Conservation (phyloP, 2,797 vertebrate genomes). For the Xerus rutilus region DNA sequence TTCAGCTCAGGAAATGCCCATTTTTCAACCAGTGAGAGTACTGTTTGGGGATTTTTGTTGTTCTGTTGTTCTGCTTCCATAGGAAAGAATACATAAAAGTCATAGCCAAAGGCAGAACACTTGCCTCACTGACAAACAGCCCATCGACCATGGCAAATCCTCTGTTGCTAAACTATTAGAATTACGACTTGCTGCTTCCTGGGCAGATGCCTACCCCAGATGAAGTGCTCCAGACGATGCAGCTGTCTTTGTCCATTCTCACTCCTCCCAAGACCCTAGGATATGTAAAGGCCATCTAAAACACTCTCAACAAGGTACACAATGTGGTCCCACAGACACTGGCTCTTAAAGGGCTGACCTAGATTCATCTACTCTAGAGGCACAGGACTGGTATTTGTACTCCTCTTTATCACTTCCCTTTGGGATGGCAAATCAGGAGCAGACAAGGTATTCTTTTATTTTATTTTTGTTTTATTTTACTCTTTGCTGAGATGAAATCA, state of each 20-base stretch:
- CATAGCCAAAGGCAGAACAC: conserved; percentile 66
- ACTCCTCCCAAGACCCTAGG: neutral
- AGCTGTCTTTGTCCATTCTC: neutral
- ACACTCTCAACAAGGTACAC: neutral
- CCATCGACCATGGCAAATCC: conserved; percentile 59
- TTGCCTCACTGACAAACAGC: conserved; percentile 59
- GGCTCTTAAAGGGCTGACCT: neutral
- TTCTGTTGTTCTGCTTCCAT: conserved; percentile 47
- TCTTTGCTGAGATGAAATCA: neutral
- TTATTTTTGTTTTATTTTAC: neutral
- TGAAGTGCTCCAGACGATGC: neutral
- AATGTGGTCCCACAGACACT: neutral
- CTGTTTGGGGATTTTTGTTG: conserved; percentile 53
- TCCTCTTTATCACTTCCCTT: neutral
- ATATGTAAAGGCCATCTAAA: conserved; percentile 3
- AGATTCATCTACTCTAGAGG: conserved; percentile 10
- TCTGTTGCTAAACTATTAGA: conserved; percentile 67
- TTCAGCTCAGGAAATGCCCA: conserved; percentile 50
- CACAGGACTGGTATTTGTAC: neutral
- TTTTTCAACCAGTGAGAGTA: conserved; percentile 64
- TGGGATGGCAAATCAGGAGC: too few species aligned
- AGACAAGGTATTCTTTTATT: neutral
- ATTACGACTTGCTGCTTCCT: conserved; percentile 35
- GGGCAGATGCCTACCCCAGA: conserved; percentile 39
- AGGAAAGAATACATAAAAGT: conserved; percentile 70